phyloP scores from a whole-genome alignment of 2,113 vertebrate genomes.

The Halichoerus grypus region DNA sequence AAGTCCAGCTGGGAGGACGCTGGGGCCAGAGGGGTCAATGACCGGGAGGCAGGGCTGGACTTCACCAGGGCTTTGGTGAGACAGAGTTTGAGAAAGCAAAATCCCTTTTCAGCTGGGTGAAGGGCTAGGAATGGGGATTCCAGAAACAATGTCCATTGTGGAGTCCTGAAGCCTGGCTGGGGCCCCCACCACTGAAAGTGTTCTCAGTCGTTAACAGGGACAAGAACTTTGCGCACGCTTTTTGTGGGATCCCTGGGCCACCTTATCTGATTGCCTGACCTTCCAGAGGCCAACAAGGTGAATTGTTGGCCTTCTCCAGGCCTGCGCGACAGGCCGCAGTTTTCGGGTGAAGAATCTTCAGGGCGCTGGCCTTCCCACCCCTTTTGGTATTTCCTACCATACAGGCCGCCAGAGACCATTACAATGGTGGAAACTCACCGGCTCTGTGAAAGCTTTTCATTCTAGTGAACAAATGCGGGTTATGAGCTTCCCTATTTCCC shows the following conservation, averaged over 20 bases:
- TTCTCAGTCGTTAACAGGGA: background rate
- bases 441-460: background rate
- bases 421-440: background rate
- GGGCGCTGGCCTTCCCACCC: too few species aligned
- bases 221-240: background rate
- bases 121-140: accelerated
- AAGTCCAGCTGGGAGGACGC: accelerated
- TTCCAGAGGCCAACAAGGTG: background rate
- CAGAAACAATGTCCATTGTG: accelerated
- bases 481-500: slow-evolving; percentile 36
- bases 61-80: background rate
- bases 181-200: background rate
- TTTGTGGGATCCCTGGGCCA: background rate
- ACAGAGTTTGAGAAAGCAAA: background rate
- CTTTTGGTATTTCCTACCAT: background rate
- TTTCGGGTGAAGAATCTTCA: background rate
- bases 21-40: background rate
- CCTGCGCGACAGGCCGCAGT: background rate
- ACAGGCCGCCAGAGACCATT: background rate
- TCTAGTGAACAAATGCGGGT: background rate
- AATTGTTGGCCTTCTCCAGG: background rate
- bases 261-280: background rate
- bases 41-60: background rate
- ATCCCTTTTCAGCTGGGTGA: background rate
- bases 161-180: background rate